These are phyloP conservation scores for Petrolisthes cinctipes DNA, from an alignment of 2,888 invertebrate genomes.

Conservation along the genomic window DNA sequence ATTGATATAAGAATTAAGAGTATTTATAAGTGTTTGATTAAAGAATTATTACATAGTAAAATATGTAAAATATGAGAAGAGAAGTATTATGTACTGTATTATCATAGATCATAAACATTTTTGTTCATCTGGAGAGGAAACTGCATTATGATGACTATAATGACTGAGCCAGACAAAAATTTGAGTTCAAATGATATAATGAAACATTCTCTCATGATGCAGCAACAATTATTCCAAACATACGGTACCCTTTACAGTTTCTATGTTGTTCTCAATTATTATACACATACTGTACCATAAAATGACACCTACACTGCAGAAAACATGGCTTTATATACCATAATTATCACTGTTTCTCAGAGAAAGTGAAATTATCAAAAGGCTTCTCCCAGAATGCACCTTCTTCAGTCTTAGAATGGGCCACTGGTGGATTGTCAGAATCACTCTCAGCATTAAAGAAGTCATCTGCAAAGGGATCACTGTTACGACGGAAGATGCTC, in stretches of 20 bases:
- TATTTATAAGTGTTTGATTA: slow-evolving; percentile 1
- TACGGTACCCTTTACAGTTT: background rate
- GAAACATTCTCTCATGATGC: too few species aligned
- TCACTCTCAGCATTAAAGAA: slow-evolving; percentile 60
- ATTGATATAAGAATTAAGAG: slow-evolving; percentile 1
- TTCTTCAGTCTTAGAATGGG: slow-evolving; percentile 31
- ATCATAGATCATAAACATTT: too few species aligned
- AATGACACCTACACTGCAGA: background rate
- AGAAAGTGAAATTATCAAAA: slow-evolving; percentile 60
- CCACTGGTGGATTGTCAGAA: background rate
- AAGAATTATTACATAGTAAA: slow-evolving; percentile 13
- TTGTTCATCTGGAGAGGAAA: too few species aligned
- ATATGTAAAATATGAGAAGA: background rate
- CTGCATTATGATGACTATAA: too few species aligned
- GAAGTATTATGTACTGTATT: too few species aligned
- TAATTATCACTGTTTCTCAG: slow-evolving; percentile 44
- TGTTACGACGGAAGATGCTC: slow-evolving; percentile 65
- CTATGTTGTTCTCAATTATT: background rate
- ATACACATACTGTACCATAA: background rate
- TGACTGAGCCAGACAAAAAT: too few species aligned
- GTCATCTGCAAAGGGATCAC: slow-evolving; percentile 66
- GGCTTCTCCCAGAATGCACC: slow-evolving; percentile 60
- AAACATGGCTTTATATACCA: background rate
- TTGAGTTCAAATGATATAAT: too few species aligned
- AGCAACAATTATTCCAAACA: background rate